Evolutionary conservation across 2,888 invertebrate species (phyloP), one percentile per base, ranked within the genome.

Genomic region (Oeneis ivallda): DNA sequence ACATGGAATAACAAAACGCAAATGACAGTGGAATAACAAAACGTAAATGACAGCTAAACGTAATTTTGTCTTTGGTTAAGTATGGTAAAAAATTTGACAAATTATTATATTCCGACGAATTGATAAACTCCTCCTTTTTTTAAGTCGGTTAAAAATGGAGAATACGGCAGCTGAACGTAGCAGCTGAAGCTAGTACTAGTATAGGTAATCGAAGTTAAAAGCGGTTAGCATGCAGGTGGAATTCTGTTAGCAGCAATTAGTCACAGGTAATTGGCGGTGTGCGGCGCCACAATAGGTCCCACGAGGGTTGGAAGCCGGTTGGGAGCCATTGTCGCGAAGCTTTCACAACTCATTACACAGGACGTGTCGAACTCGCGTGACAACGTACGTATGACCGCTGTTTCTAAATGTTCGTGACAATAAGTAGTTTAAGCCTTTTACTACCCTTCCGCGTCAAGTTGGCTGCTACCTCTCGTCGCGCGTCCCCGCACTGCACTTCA

Each of bases 341-440:
- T 88, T 89, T 89, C 88, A 81, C 88, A 79, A 80, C 69, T 78
- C 82, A 88, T 87, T 86, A 84, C 79, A 72, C 76, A 86, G 86
- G 87, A 86, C 82, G 82, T 80, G 78, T 68, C 68, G 68, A 68
- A 64, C 60, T 59, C 56, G 63, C 56, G 60, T 52, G 66, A 66
- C 66, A 63, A 4, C 26, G 26, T 26, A 32, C 37, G 49, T 41
- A 32, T 41, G 65, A 56, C 62, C 60, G 64, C 34, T 58, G 57
- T 41, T 57, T 54, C 54, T 54, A 39, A 53, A 54, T 54, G 39
- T 13, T 39, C 17, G 54, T 17, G 39, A 39, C 39, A 39, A 9
- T 54, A 39, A 19, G 49, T 53, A 52, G 50, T 52, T 32, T 32
- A 7, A 52, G 4, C 32, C 13, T 50, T 11, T 13, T 26, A 13